A percentile compares a stretch with the other conserved stretches of the same genome.
Evolutionary conservation across 2,113 vertebrate genomes (phyloP).

Genomic region (Ceyx melanurus): DNA sequence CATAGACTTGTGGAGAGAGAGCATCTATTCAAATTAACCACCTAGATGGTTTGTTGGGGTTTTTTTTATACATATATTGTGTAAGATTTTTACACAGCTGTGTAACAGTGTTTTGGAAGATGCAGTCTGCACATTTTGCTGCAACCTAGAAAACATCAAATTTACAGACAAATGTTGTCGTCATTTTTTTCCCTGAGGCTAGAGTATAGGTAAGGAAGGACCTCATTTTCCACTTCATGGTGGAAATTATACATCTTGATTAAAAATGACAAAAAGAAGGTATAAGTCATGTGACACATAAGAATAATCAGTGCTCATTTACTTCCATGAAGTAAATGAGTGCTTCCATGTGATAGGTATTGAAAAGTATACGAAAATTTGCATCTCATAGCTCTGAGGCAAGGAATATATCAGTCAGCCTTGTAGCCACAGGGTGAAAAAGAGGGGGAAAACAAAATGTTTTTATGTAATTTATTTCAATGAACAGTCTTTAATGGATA

Average conservation of each 20-base stretch:
- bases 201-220: background rate
- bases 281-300: background rate
- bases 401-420: background rate
- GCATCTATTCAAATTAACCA: too few relatives aligned
- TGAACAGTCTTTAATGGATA: background rate
- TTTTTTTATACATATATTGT: background rate
- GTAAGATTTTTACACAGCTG: background rate
- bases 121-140: background rate
- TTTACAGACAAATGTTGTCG: conserved; percentile 4
- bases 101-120: background rate
- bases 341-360: background rate
- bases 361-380: background rate
- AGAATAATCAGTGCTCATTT: background rate
- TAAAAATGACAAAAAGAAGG: background rate
- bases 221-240: background rate
- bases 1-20: too few relatives aligned
- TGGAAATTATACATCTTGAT: background rate
- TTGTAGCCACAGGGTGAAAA: background rate
- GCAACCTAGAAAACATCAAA: background rate
- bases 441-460: background rate
- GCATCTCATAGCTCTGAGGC: background rate
- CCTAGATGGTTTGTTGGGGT: background rate
- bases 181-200: background rate
- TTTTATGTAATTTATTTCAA: background rate
- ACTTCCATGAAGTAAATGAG: background rate